phyloP scores from a whole-genome alignment of 2,888 invertebrate species.

The Autographa gamma region DNA sequence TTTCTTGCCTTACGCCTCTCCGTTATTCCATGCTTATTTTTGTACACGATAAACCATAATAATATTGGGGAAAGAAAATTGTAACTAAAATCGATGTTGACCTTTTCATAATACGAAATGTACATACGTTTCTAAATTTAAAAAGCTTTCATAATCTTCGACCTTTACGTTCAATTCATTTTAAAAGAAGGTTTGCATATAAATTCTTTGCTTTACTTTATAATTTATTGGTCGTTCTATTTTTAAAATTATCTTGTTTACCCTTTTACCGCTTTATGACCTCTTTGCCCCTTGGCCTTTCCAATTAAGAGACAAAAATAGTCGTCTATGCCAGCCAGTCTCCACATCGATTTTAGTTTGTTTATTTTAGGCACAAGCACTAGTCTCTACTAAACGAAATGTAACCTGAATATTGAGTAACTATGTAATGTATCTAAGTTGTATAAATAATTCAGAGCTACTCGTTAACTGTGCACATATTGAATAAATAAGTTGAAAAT shows the following conservation, averaged over 20 bases:
- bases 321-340: constrained; percentile 26
- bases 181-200: neutral
- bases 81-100: constrained; percentile 9
- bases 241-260: constrained; percentile 1
- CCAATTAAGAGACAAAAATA: constrained; percentile 38
- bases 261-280: constrained; percentile 7
- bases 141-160: neutral
- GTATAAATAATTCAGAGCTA: constrained; percentile 83
- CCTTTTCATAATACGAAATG: neutral
- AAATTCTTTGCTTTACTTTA: neutral
- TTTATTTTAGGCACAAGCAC: constrained; percentile 41
- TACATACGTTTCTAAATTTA: neutral
- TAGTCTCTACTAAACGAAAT: constrained; percentile 50
- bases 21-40: constrained; percentile 12
- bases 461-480: constrained; percentile 88
- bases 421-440: constrained; percentile 64
- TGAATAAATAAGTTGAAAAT: constrained; percentile 79
- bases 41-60: constrained; percentile 7
- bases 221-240: neutral
- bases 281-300: constrained; percentile 48
- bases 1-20: constrained; percentile 24
- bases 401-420: constrained; percentile 64
- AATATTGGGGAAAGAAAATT: constrained; percentile 16
- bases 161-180: neutral
- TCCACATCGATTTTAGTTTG: constrained; percentile 49